Evolutionary conservation across 2,888 invertebrate species (phyloP).

Genomic region (Cerceris ruficornis): DNA sequence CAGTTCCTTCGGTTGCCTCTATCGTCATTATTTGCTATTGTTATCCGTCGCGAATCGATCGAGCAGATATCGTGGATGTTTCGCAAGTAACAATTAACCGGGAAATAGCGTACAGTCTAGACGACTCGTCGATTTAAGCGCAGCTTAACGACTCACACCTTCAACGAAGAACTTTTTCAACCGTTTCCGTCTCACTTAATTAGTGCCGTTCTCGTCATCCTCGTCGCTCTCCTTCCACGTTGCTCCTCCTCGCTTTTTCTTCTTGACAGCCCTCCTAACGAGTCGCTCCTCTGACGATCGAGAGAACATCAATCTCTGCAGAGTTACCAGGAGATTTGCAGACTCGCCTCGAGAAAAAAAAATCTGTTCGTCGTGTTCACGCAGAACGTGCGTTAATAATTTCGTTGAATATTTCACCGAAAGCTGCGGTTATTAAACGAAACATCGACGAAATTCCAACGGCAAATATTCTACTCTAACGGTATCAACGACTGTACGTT

Average conservation of each 20-base stretch:
- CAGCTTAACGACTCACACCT: slow-evolving; percentile 55
- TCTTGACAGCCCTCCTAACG: slow-evolving; percentile 43
- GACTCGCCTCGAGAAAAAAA: slow-evolving; percentile 41
- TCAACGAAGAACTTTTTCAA: slow-evolving; percentile 42
- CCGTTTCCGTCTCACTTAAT: slow-evolving; percentile 50
- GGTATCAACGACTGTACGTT: too few species aligned
- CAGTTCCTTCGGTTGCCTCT: too few species aligned
- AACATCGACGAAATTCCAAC: too few species aligned
- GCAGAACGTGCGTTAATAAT: not conserved
- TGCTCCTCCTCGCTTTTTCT: slow-evolving; percentile 42
- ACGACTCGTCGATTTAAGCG: slow-evolving; percentile 42
- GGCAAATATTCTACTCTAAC: too few species aligned
- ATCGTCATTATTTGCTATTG: slow-evolving; percentile 37
- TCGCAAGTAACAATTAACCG: slow-evolving; percentile 60
- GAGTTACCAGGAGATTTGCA: slow-evolving; percentile 32
- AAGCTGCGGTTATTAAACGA: too few species aligned
- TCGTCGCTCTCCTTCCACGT: slow-evolving; percentile 10
- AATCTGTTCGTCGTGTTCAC: not conserved
- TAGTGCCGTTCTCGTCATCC: slow-evolving; percentile 29
- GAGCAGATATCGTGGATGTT: slow-evolving; percentile 53
- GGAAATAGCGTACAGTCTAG: slow-evolving; percentile 25
- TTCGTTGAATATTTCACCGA: too few species aligned
- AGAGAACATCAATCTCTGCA: slow-evolving; percentile 29
- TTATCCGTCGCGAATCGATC: slow-evolving; percentile 59
- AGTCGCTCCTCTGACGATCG: slow-evolving; percentile 38